phyloP scores from a whole-genome alignment of 2,113 vertebrate genomes.

The Malaclemys terrapin region DNA sequence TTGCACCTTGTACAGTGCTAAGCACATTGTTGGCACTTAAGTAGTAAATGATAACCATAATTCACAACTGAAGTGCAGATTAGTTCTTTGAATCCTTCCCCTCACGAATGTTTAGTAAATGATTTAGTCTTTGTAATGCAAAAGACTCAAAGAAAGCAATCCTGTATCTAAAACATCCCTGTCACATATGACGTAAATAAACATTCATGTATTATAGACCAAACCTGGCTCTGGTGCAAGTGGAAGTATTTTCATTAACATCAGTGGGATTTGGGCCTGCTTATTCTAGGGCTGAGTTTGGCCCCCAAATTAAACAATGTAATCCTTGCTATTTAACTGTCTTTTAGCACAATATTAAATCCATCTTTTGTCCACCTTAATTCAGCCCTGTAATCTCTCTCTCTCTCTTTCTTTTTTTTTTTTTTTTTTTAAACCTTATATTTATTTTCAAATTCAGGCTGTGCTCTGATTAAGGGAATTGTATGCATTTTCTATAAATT shows the following conservation, averaged over 20 bases:
- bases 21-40: background rate
- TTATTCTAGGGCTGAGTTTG: background rate
- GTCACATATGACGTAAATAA: slow-evolving; percentile 20
- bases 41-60: background rate
- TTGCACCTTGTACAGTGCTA: background rate
- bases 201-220: background rate
- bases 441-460: slow-evolving; percentile 69
- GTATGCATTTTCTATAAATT: slow-evolving; percentile 91
- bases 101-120: slow-evolving; percentile 35
- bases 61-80: background rate
- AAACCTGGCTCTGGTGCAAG: slow-evolving; percentile 5
- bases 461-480: slow-evolving; percentile 73
- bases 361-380: background rate
- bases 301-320: background rate
- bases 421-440: background rate
- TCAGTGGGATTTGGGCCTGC: slow-evolving; percentile 2
- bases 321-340: background rate
- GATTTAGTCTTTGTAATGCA: slow-evolving; percentile 30
- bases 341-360: slow-evolving; percentile 28
- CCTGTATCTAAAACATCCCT: background rate
- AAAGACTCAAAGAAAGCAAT: slow-evolving; percentile 10
- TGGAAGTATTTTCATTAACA: slow-evolving; percentile 14
- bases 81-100: background rate
- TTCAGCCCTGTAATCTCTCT: slow-evolving; percentile 25
- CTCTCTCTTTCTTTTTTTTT: background rate